Evolutionary conservation across 2,113 vertebrate species (phyloP).

Genomic region (Progne subis): DNA sequence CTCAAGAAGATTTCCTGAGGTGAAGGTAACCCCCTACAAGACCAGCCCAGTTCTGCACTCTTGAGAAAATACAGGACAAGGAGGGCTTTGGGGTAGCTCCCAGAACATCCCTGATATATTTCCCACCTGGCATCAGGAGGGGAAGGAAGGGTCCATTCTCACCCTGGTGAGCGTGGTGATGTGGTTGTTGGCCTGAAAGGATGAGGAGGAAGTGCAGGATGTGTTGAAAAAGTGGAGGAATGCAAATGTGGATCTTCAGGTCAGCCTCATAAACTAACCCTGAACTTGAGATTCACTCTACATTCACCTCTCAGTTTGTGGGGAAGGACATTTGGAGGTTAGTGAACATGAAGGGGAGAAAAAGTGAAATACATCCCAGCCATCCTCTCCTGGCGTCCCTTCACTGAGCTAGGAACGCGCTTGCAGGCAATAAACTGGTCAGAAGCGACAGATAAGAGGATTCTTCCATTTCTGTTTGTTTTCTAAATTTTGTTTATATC

Average conservation of each 20-base stretch:
- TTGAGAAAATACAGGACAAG: not conserved
- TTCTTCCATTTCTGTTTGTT: not conserved
- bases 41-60: conserved; percentile 26
- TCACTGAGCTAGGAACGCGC: accelerated
- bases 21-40: conserved; percentile 24
- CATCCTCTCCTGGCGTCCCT: not conserved
- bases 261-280: not conserved
- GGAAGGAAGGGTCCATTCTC: not conserved
- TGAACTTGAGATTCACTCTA: not conserved
- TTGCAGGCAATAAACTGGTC: not conserved
- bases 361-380: not conserved
- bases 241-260: not conserved
- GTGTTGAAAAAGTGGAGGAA: not conserved
- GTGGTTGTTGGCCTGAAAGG: not conserved
- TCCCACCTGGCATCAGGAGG: not conserved
- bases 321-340: not conserved
- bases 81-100: not conserved
- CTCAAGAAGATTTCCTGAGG: conserved; percentile 61
- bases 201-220: not conserved
- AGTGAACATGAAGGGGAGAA: not conserved
- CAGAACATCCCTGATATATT: not conserved
- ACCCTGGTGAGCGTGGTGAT: too few species aligned
- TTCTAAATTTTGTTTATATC: not conserved
- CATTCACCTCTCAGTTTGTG: not conserved
- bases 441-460: not conserved